Base-by-base conservation (phyloP, 2,797 vertebrate genomes). In the Characodon lateralis region DNA sequence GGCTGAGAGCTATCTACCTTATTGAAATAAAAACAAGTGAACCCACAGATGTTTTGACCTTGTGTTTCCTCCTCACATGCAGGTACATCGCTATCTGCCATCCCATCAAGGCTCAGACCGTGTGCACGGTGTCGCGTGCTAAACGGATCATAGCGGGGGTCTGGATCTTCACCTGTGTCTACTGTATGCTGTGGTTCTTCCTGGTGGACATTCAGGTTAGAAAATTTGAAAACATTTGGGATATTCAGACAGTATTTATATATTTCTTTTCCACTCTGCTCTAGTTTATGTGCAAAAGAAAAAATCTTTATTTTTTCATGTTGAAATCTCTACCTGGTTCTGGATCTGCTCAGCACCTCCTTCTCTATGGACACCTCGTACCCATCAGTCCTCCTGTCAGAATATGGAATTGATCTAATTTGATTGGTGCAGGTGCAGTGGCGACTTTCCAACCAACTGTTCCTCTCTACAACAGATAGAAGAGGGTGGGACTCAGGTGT, bases 161-260 rank as follows among this genome's bases (percentile, higher is more conserved):
- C 55, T 96, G 96, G 96, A 88, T 91, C 51, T 90, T 95, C 85
- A 97, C 92, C 55, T 96, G 96, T 0, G 48, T 96, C 69, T 96
- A 96, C 89, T 96, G 96, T 90, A 94, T 94, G 92, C 86, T 96
- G 66, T 97, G 97, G 96, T 95, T 96, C 71, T 97, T 97, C 93
- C 92, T 97, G 88, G 95, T 96, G 76, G 96, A 97, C 83, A 96
- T 96, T 82, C 94, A 96, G 68, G 91, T 95, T 24, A 85, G 82
- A 79, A 2, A 12, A 53, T 66, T 28, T 4, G 26, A 10, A 0
- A 46, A 14, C 59, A 55, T 39, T 2, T 41, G 1, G 41, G 35
- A 41, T 41, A 3, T 65, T 22, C 3, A 10, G 16, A 66, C 35
- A 5, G 12, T 66, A 2, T 66, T 41, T 66, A 22, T 10, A 3